A percentile compares a stretch with the other conserved stretches of the same genome.
Conservation (phyloP, 2,113 vertebrate species). For the Alligator sinensis region DNA sequence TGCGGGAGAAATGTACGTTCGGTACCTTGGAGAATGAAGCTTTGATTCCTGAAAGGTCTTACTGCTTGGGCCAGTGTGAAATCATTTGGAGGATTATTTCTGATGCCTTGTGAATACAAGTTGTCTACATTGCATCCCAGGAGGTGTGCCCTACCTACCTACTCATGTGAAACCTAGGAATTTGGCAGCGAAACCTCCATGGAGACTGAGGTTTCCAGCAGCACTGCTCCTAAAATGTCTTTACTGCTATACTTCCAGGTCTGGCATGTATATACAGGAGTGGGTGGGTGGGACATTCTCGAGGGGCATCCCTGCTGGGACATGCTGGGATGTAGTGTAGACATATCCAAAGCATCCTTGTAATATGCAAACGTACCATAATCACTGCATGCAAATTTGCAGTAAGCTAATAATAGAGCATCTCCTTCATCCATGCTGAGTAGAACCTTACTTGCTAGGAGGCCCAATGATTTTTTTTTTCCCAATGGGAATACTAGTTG, state of each 20-base stretch:
- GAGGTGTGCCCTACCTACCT: no score
- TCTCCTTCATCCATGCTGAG: background rate
- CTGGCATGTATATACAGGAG: no score
- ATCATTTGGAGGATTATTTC: background rate
- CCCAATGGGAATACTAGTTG: background rate
- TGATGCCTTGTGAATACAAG: background rate
- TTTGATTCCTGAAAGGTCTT: background rate
- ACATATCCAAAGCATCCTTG: background rate
- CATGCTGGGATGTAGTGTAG: no score
- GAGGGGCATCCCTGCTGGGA: no score
- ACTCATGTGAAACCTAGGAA: no score
- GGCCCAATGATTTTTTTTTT: background rate
- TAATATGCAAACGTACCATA: background rate
- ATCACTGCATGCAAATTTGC: background rate
- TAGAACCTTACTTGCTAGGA: background rate
- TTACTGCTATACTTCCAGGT: no score
- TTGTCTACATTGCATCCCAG: no score
- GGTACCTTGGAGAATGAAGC: background rate
- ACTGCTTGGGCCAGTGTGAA: background rate
- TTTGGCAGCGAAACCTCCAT: no score
- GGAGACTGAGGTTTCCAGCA: no score
- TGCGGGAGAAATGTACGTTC: background rate
- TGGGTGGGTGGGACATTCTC: no score
- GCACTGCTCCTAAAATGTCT: no score
- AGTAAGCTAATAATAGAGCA: fast-evolving